phyloP scores from a whole-genome alignment of 2,888 invertebrate species.

The Pterostichus niger region DNA sequence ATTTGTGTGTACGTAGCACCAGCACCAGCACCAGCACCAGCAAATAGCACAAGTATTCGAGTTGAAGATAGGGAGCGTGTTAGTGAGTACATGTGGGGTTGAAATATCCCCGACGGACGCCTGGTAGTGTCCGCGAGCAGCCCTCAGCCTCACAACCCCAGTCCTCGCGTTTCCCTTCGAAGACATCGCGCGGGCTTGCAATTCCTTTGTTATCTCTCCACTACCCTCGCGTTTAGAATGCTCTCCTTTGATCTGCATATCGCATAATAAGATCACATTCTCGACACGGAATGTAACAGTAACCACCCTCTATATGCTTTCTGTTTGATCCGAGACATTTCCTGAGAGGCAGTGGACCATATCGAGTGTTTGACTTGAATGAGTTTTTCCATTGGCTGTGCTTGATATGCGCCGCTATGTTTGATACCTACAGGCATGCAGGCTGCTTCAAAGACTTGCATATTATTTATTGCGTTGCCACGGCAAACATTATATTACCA shows the following conservation, averaged over 20 bases:
- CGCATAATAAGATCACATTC: slow-evolving; percentile 70
- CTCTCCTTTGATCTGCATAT: slow-evolving; percentile 63
- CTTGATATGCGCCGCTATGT: slow-evolving; percentile 71
- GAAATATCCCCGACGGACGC: slow-evolving; percentile 25
- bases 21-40: neutral
- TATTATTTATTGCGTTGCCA: slow-evolving; percentile 78
- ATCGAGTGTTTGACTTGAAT: slow-evolving; percentile 67
- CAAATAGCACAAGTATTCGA: neutral
- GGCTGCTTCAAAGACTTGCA: slow-evolving; percentile 77
- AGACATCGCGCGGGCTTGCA: slow-evolving; percentile 71
- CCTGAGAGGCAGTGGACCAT: slow-evolving; percentile 73
- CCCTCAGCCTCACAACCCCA: slow-evolving; percentile 33
- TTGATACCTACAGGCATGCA: slow-evolving; percentile 77
- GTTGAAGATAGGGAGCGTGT: neutral
- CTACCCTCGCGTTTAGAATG: slow-evolving; percentile 73
- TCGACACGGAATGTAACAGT: slow-evolving; percentile 73
- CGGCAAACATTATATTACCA: slow-evolving; percentile 75
- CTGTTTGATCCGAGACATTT: slow-evolving; percentile 78
- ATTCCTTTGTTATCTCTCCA: slow-evolving; percentile 77
- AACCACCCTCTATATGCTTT: slow-evolving; percentile 78
- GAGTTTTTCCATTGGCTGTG: slow-evolving; percentile 50
- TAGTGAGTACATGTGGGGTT: slow-evolving; percentile 12
- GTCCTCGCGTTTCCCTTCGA: slow-evolving; percentile 70
- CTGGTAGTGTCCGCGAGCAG: slow-evolving; percentile 36
- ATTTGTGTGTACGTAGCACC: slow-evolving; percentile 3